A percentile compares a stretch with the other conserved stretches of the same genome.
Evolutionary conservation across 2,797 vertebrate species (phyloP).

Genomic region (Ptychadena robeensis): DNA sequence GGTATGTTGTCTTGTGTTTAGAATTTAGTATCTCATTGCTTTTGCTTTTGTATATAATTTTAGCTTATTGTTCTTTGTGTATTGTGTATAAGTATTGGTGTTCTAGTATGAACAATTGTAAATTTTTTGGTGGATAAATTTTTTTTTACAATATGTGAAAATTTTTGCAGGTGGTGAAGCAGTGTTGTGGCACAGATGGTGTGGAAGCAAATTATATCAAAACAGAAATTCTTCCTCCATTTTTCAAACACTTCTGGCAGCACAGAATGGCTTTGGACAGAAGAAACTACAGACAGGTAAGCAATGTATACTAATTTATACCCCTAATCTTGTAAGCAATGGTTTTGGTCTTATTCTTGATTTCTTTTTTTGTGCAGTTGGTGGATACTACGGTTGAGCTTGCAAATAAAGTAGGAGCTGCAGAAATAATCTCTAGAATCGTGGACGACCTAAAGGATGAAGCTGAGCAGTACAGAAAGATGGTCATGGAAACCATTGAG

Average conservation of each 20-base stretch:
- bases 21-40: background rate
- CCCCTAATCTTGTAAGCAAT: too few species aligned
- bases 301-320: background rate
- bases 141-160: too few species aligned
- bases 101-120: too few species aligned
- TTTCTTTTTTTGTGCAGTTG: conserved; percentile 75
- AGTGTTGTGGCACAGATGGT: conserved; percentile 97
- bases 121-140: too few species aligned
- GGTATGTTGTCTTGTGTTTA: conserved; percentile 70
- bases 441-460: conserved; percentile 99
- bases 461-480: conserved; percentile 98
- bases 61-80: too few species aligned
- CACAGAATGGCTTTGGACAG: conserved; percentile 98
- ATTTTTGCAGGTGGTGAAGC: conserved; percentile 90
- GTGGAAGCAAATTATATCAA: conserved; percentile 99
- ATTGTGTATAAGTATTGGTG: too few species aligned
- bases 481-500: conserved; percentile 99
- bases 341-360: background rate
- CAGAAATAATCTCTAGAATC: conserved; percentile 98
- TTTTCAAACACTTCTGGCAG: conserved; percentile 99
- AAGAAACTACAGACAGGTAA: conserved; percentile 96
- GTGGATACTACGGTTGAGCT: conserved; percentile 98
- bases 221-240: conserved; percentile 97
- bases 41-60: background rate
- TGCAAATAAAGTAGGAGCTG: conserved; percentile 98